Evolutionary conservation across 1,140 invertebrate species (phyloP), one percentile per base, ranked within the genome.

Genomic region (Acromyrmex echinatior): DNA sequence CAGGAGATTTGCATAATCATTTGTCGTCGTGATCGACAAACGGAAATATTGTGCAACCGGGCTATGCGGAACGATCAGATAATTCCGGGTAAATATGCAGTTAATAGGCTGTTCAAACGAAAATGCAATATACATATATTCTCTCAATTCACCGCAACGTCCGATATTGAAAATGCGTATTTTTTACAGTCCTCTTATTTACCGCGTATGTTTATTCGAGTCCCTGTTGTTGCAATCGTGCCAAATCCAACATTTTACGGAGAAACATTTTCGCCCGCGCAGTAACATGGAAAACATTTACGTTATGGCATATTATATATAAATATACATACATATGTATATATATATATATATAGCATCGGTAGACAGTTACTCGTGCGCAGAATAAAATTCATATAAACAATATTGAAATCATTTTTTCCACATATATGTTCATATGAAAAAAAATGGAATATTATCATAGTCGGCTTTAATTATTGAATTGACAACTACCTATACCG

Each of bases 31-130:
- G 51, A 58, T 31, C 51, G 49, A 68, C 63, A 14, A 71, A 71
- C n/a, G 66, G 31, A 81, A 81, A 71, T 70, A 81, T 73, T 73
- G 68, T 25, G 79, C 56, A 10, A 5, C 21, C n/a, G 73, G 16
- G n/a, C 53, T 39, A 12, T 58, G n/a, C 10, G 1, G 49, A 51
- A 58, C 56, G 21, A 16, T 62, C 35, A 18, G n/a, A 10, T 60
- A 76, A 60, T 25, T 39, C 31, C n/a, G 56, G 73, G 3, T 45
- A 76, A 76, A 76, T 76, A 76, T 76, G 12, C 16, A n/a, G 21
- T 60, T 81, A 81, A 81, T 73, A 60, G 21, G 16, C 66, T 25
- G 31, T 81, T 39, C 14, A n/a, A 56, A 58, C 9, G 16, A 16
- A 73, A 73, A 51, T 28, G 62, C 21, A 78, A 65, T 51, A 49